phyloP scores from a whole-genome alignment of 2,888 invertebrate genomes.

The Operophtera brumata region DNA sequence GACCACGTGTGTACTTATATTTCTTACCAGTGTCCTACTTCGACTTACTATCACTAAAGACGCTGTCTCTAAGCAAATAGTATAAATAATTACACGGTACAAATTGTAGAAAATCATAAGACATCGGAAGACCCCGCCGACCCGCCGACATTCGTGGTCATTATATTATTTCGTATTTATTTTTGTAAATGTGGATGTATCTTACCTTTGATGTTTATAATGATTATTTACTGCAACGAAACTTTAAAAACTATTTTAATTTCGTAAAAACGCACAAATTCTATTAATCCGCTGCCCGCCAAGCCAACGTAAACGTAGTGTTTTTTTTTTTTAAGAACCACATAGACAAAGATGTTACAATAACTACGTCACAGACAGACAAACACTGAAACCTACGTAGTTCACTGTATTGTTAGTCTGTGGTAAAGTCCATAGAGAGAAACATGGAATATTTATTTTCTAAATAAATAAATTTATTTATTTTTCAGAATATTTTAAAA shows the following conservation, averaged over 20 bases:
- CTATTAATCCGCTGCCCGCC: too few species aligned
- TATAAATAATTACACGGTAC: background rate
- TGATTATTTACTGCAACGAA: background rate
- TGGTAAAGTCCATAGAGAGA: too few species aligned
- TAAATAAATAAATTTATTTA: too few species aligned
- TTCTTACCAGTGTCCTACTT: background rate
- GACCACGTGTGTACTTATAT: background rate
- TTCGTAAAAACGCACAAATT: background rate
- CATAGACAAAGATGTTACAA: too few species aligned
- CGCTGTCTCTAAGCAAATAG: background rate
- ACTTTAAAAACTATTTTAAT: background rate
- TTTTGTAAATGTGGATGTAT: background rate
- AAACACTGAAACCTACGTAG: too few species aligned
- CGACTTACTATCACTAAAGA: background rate
- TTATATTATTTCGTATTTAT: background rate
- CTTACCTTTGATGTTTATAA: slow-evolving; percentile 1
- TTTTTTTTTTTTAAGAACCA: too few species aligned
- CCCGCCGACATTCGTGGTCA: background rate
- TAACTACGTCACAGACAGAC: too few species aligned
- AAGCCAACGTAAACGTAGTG: too few species aligned
- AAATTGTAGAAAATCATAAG: background rate
- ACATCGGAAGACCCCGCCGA: background rate
- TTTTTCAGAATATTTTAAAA: too few species aligned
- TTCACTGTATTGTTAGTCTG: too few species aligned
- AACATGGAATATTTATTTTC: too few species aligned